Base-by-base conservation (phyloP, 2,113 vertebrate genomes). In the Laterallus jamaicensis region DNA sequence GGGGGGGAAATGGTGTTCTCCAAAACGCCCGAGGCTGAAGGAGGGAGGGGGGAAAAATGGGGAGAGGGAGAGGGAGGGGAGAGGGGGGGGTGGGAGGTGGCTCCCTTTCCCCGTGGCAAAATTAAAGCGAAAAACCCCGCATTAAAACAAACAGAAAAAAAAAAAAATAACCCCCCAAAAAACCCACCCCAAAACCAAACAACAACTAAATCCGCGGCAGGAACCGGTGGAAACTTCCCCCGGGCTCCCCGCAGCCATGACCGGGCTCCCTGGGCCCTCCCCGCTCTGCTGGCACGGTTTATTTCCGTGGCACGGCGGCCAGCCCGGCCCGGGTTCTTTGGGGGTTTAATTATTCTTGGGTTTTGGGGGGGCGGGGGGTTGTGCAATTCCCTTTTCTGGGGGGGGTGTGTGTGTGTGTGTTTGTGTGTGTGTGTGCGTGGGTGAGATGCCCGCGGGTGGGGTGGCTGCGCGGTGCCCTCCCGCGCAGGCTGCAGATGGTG, bases 401-500 rank as follows among this genome's bases (percentile, higher is more conserved):
- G 47, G 40, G 12, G 29, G 24, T n/a, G 25, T 13, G 59, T 14
- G 39, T 19, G 59, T 14, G 29, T 16, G 60, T 5, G 90, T n/a
- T n/a, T n/a, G n/a, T n/a, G 24, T n/a, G 25, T 13, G 59, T 14
- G 39, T 19, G 59, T 14, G 29, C 19, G 60, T 5, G 90, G 77
- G 82, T 67, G 78, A 3, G 47, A 11, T 58, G 67, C 60, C 68
- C 56, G 39, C 54, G 54, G 25, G 54, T 31, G 21, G 24, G 62
- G 11, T 28, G 26, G 29, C 28, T 40, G 42, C 42, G 42, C 42
- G 42, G 15, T 44, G 42, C 29, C 20, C 84, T 63, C 88, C 83
- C 79, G 54, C 84, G 55, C 5, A 32, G 70, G 70, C 94, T 95
- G 94, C 92, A 13, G 90, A 63, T 94, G 92, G 90, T 74, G 94